Evolutionary conservation across 2,888 invertebrate genomes (phyloP), one percentile per base, ranked within the genome.

Genomic region (Conops quadrifasciatus): DNA sequence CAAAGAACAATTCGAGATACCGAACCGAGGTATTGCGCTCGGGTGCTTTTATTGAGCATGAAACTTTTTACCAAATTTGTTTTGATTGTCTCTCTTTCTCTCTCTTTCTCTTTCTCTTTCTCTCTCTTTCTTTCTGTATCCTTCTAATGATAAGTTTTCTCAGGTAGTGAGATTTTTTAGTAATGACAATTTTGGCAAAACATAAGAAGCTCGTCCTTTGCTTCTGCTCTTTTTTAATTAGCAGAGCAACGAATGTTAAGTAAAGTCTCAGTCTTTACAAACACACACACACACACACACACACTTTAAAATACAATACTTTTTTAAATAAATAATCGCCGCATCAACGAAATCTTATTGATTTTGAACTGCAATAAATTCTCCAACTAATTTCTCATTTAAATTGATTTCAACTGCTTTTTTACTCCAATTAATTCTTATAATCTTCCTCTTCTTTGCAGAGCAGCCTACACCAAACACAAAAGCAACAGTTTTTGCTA

Each of bases 381-480:
- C n/a, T n/a, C n/a, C n/a, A 36, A 36, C 36, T 36, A 36, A 36
- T 36, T 36, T 66, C 5, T 3, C 3, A 56, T 16, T n/a, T 13
- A 11, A 56, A 2, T 24, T 56, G 13, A 24, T 19, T 56, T 56
- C n/a, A 56, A 3, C 36, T 43, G 16, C 16, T n/a, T 30, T 43
- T 56, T 28, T 49, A 7, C 53, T n/a, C 21, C 30, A 36, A n/a
- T n/a, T 9, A 28, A 26, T 56, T 72, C 71, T 65, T 19, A 9
- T 30, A 62, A 21, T 63, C 30, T 45, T 67, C 67, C 24, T n/a
- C 15, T 51, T 51, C 26, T 71, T 75, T 75, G 36, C 72, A 77
- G 76, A 77, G 74, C 72, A 77, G 71, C 71, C 71, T 74, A 71
- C 74, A 74, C 72, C 4, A 36, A 36, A 70, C 65, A 70, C 65